Conservation (phyloP, 2,888 invertebrate genomes). For the Lepidocyrtinus sp. region DNA sequence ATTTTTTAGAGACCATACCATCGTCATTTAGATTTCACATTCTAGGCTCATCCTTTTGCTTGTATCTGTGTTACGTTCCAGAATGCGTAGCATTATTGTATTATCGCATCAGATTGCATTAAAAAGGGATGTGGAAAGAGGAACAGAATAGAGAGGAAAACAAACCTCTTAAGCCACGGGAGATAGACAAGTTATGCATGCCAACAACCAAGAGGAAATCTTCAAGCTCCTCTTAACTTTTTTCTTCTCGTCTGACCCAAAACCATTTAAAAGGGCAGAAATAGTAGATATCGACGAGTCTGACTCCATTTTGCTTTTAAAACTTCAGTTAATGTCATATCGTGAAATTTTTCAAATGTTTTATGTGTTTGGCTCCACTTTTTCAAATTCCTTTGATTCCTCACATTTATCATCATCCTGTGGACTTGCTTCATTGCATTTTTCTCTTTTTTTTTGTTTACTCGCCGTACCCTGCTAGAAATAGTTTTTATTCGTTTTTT, state of each 20-base stretch:
- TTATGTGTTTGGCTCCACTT: conserved; percentile 54
- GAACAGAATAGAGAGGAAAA: conserved; percentile 40
- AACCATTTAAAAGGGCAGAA: conserved; percentile 49
- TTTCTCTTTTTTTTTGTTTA: conserved; percentile 8
- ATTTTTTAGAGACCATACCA: conserved; percentile 44
- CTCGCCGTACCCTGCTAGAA: neutral
- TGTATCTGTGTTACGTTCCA: conserved; percentile 31
- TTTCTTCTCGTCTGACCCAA: conserved; percentile 46
- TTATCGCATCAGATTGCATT: conserved; percentile 51
- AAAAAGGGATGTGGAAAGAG: conserved; percentile 8
- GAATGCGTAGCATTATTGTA: conserved; percentile 52
- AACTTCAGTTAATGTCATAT: conserved; percentile 57
- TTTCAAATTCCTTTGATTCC: conserved; percentile 49
- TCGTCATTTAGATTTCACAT: conserved; percentile 4
- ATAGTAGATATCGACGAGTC: conserved; percentile 46
- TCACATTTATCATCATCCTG: conserved; percentile 51
- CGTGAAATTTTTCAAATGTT: conserved; percentile 60
- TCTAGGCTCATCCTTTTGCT: too few relatives aligned
- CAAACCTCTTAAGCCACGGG: conserved; percentile 60
- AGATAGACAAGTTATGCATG: conserved; percentile 61
- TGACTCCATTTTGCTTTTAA: conserved; percentile 60
- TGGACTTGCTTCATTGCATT: neutral
- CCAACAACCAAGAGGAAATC: conserved; percentile 47
- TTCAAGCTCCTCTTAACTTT: conserved; percentile 1
- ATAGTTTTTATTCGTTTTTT: neutral